Conservation (phyloP, 2,888 invertebrate genomes). For the Andrena bucephala region DNA sequence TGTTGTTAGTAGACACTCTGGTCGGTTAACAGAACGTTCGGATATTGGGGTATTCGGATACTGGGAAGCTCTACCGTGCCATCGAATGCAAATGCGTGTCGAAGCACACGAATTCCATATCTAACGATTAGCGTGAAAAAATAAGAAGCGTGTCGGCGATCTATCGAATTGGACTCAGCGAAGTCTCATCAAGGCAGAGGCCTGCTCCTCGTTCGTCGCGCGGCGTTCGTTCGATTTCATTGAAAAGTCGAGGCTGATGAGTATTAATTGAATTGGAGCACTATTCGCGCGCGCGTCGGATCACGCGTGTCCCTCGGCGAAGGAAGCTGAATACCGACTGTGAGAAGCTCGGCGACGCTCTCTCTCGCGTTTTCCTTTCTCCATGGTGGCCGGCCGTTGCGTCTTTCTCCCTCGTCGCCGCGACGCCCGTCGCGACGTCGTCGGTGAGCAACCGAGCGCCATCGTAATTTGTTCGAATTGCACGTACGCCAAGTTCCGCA, state of each 20-base stretch:
- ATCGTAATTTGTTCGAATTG: slow-evolving; percentile 77
- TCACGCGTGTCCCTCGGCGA: slow-evolving; percentile 34
- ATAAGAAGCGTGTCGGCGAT: too few species aligned
- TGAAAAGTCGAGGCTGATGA: slow-evolving; percentile 33
- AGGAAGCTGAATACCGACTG: slow-evolving; percentile 52
- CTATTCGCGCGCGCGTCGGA: slow-evolving; percentile 16
- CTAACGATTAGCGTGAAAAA: too few species aligned
- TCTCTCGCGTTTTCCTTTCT: slow-evolving; percentile 37
- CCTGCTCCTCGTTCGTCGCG: not conserved
- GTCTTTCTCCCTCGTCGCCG: slow-evolving; percentile 38
- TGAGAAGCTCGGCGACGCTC: slow-evolving; percentile 24
- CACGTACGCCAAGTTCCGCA: slow-evolving; percentile 75
- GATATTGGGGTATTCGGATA: too few species aligned
- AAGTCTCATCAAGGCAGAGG: not conserved
- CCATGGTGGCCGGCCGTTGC: slow-evolving; percentile 11
- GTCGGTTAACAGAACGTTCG: too few species aligned
- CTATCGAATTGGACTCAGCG: too few species aligned
- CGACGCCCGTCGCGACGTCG: slow-evolving; percentile 49
- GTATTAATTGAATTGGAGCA: slow-evolving; percentile 33
- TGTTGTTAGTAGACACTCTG: too few species aligned
- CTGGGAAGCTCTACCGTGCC: too few species aligned
- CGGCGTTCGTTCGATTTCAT: slow-evolving; percentile 29
- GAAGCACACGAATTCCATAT: too few species aligned
- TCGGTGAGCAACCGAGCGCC: slow-evolving; percentile 71
- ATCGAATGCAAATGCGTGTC: too few species aligned